Base-by-base conservation (phyloP, 1,140 invertebrate genomes). In the Oryctes rhinoceros region DNA sequence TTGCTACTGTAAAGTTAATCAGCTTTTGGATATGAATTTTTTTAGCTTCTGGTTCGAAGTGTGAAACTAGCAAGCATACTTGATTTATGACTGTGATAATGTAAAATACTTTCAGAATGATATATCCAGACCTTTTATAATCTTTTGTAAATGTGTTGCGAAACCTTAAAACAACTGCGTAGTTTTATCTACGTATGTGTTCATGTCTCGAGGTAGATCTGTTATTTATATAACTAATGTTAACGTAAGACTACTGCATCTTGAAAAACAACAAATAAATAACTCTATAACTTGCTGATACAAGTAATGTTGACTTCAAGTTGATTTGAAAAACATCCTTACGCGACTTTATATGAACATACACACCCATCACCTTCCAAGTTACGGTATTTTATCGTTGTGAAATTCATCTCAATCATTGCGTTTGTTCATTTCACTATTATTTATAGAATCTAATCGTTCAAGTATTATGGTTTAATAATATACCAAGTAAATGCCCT, bases 1-100 rank as follows among this genome's bases (percentile, higher is more conserved):
- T 86, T 92, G 91, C 81, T 87, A 85, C 76, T 90, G 89, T 75
- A 53, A 78, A 6, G 5, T 53, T n/a, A 78, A 78, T 35, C 20
- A 35, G n/a, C 48, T 53, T 10, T 30, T 49, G 15, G 48, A 78
- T 59, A 78, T 78, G 76, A 78, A 78, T 78, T 78, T 53, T 78
- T 78, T 78, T 48, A 78, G 47, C 53, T 78, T 49, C 48, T 78
- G 76, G 76, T 78, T 78, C 30, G 76, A 78, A 53, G 24, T 78
- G 5, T 78, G 76, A 78, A 76, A 20, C 10, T 78, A 47, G 4
- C 24, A 18, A 78, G 20, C 47, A n/a, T 44, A 20, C 44, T 76
- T 39, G 35, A 76, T 76, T 20, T 47, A 76, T 76, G 37, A 30
- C 35, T 24, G 65, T 67, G 65, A 67, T 67, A 67, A 20, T 30